phyloP scores from a whole-genome alignment of 2,888 invertebrate species.

The Cotesia congregata region DNA sequence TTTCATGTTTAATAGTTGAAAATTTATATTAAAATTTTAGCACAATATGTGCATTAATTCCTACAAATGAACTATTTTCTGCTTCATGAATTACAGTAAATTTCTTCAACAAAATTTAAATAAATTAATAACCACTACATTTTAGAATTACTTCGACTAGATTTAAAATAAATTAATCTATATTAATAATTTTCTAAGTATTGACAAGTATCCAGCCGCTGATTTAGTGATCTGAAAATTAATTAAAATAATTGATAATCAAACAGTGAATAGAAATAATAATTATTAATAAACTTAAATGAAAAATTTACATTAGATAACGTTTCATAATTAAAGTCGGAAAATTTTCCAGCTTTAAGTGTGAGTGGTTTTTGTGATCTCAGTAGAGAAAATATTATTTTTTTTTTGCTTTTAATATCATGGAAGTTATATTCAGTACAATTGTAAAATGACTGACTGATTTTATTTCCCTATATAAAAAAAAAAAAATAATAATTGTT shows the following conservation, averaged over 20 bases:
- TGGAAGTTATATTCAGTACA: background rate
- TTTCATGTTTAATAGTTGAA: too few species aligned
- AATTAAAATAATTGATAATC: background rate
- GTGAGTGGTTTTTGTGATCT: background rate
- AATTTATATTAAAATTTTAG: too few species aligned
- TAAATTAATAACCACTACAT: background rate
- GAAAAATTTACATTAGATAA: background rate
- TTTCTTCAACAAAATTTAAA: too few species aligned
- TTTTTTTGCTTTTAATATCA: background rate
- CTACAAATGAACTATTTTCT: too few species aligned
- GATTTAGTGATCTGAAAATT: constrained; percentile 52
- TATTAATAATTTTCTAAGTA: constrained; percentile 49
- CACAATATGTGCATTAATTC: too few species aligned
- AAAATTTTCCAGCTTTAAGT: background rate
- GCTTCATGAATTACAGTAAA: too few species aligned
- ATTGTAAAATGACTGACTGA: background rate
- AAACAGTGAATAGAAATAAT: background rate
- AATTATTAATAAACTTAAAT: background rate
- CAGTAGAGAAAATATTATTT: background rate
- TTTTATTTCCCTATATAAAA: background rate
- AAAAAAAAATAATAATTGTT: background rate
- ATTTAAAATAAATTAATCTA: background rate
- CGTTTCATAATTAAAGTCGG: background rate
- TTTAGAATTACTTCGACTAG: background rate
- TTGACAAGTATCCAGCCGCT: constrained; percentile 55